Evolutionary conservation across 2,797 vertebrate genomes (phyloP).

Genomic region (Carapus acus): DNA sequence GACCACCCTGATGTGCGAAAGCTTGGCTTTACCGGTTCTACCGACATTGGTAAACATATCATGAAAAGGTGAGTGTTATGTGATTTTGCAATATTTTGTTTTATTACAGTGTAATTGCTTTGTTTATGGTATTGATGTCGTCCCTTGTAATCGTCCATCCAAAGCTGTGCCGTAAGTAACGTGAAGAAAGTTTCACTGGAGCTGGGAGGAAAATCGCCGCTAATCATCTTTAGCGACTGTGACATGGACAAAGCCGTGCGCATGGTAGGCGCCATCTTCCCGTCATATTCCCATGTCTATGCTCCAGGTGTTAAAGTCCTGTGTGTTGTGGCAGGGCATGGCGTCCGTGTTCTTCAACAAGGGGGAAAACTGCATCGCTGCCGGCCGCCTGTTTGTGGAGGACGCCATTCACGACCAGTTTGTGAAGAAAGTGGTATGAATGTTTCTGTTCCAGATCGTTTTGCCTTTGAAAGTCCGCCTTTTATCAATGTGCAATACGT

Average conservation of each 20-base stretch:
- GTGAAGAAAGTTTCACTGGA: constrained; percentile 89
- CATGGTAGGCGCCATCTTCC: constrained; percentile 68
- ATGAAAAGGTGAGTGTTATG: constrained; percentile 82
- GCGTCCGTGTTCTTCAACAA: constrained; percentile 90
- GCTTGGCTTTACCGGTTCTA: constrained; percentile 86
- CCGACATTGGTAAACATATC: constrained; percentile 84
- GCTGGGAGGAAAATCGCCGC: constrained; percentile 85
- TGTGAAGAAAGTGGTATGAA: constrained; percentile 78
- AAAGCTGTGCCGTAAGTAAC: constrained; percentile 82
- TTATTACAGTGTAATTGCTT: too few relatives aligned
- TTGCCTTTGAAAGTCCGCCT: neutral
- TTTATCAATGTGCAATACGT: neutral
- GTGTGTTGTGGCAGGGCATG: constrained; percentile 77
- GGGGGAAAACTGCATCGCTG: constrained; percentile 89
- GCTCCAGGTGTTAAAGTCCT: neutral
- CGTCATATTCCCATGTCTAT: too few relatives aligned
- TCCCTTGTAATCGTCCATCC: neutral
- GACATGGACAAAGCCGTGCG: constrained; percentile 84
- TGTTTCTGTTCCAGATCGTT: neutral
- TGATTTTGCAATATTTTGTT: too few relatives aligned
- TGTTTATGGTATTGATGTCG: neutral
- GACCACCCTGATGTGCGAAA: constrained; percentile 85
- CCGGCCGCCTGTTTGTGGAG: constrained; percentile 82
- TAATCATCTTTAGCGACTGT: constrained; percentile 86
- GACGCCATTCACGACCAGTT: constrained; percentile 79